Base-by-base conservation (phyloP, 2,113 vertebrate species). In the Argyrosomus japonicus region DNA sequence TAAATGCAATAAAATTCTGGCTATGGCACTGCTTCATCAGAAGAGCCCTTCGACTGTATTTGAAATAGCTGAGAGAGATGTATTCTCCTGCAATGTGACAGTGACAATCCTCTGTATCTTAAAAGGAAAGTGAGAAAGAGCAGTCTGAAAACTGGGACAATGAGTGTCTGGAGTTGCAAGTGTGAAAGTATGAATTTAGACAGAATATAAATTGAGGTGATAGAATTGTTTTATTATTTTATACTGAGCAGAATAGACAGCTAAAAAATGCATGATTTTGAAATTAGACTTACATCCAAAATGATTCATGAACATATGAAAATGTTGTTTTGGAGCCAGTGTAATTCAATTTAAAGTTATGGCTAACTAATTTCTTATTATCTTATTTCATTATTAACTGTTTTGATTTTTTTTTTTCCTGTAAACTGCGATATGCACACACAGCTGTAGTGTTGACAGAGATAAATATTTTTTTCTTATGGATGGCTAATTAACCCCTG, bases 81-180 rank as follows among this genome's bases (percentile, higher is more conserved):
- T 43, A 63, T 69, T 58, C 23, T 77, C 14, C 17, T 23, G 25
- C 62, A 29, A 47, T 32, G 54, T 27, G 62, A 36, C 13, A n/a
- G 17, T 15, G 25, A n/a, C 0, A 4, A 17, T 58, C 50, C 3
- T 58, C 51, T 29, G 4, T 48, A 15, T 36, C 15, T 51, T n/a
- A 9, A 36, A 19, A 56, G 27, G 14, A 36, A 7, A 32, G 64
- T 47, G 18, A 65, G 74, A 56, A 15, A 62, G 40, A 48, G 43
- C 29, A 17, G 48, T 32, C 8, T 68, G 47, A 29, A 53, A 79
- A 84, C 61, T 76, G 56, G 61, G 62, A 75, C 76, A 27, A 18
- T 58, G 40, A 40, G 23, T 19, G 11, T 74, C 19, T 56, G 13
- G 5, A 58, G 19, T 1, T 45, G 47, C 1, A 48, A 36, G 17